Evolutionary conservation across 2,113 vertebrate species (phyloP), one percentile per base, ranked within the genome.

Genomic region (Spea bombifrons): DNA sequence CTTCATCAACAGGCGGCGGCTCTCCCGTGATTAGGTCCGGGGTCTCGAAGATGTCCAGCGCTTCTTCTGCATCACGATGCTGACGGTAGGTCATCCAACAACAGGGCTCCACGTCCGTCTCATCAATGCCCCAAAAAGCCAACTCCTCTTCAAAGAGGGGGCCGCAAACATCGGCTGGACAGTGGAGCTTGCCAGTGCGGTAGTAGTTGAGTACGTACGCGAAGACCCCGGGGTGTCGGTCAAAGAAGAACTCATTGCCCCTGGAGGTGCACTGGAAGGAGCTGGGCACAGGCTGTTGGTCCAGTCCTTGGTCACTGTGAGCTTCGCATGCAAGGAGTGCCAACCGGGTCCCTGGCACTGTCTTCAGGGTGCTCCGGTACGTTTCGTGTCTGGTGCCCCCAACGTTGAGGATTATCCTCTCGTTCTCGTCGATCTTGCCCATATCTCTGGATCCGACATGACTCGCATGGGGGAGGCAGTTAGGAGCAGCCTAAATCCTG

Each of bases 351-450:
- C 96, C 97, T 17, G 97, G 96, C 83, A 98, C 89, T n/a, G 97
- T 98, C 91, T 92, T 95, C 82, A 99, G 90, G 73, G 97, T 98
- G 90, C 88, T 96, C 74, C 95, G 94, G 92, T 98, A 99, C 82
- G 97, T 99, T 73, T 98, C 97, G 90, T 98, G 96, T 83, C 97
- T 88, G 83, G 96, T 96, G 74, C 97, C 97, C 69, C 97, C 97
- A 81, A 99, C 96, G 86, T 99, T 99, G 93, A 99, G 96, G 94
- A 98, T 95, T 93, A 99, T 96, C 92, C 96, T 95, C 95, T 98
- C 96, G 92, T 94, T 94, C 89, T 92, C 96, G 88, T 98, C 95
- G 90, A 97, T 94, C 94, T 97, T 97, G 86, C 95, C 97, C 96
- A 98, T 99, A 88, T 90, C 95, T 94, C 91, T 85, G 91, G 86